Evolutionary conservation across 1,140 invertebrate species (phyloP).

Genomic region (Diabrotica virgifera): DNA sequence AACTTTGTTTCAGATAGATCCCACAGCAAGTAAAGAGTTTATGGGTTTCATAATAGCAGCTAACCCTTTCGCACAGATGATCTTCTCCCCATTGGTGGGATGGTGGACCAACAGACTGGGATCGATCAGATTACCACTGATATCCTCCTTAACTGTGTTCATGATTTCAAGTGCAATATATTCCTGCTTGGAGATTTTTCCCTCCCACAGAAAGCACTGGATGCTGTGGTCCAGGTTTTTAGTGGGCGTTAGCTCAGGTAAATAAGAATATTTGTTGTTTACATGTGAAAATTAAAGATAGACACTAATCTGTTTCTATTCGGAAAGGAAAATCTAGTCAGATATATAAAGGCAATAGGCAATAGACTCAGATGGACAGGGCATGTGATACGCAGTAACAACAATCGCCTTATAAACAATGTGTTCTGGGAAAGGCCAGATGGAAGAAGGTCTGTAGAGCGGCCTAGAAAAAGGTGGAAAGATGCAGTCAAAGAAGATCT

Average conservation of each 20-base stretch:
- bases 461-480: no score
- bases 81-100: conserved; percentile 83
- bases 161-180: conserved; percentile 75
- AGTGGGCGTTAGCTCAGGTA: conserved; percentile 84
- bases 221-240: conserved; percentile 77
- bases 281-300: no score
- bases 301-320: no score
- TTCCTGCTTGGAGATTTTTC: conserved; percentile 69
- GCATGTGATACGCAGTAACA: no score
- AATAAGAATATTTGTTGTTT: conserved; percentile 23
- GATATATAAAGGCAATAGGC: no score
- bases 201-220: conserved; percentile 59
- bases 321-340: no score
- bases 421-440: no score
- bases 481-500: no score
- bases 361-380: no score
- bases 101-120: conserved; percentile 77
- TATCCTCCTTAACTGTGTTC: conserved; percentile 70
- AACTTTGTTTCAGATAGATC: conserved; percentile 66
- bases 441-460: no score
- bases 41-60: conserved; percentile 83
- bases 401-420: no score
- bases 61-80: conserved; percentile 84
- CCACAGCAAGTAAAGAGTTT: conserved; percentile 72
- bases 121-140: conserved; percentile 67